Percentiles rank a stretch among this genome's conserved stretches.
These are phyloP conservation scores for Eumeta japonica DNA, from an alignment of 1,140 invertebrate species.

Conservation along the genomic window DNA sequence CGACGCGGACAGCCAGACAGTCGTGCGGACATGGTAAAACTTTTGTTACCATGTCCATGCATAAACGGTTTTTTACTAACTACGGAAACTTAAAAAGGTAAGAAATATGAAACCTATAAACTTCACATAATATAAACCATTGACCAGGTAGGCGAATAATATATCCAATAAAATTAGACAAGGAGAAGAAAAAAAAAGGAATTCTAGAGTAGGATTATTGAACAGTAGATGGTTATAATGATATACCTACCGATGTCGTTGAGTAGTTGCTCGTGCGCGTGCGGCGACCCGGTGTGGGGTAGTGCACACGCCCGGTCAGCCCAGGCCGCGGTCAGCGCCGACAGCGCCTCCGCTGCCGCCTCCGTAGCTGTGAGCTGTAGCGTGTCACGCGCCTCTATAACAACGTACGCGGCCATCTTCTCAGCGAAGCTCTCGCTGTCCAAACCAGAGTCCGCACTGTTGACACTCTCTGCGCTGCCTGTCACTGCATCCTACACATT, in stretches of 20 bases:
- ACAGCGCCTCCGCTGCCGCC: conserved; percentile 60
- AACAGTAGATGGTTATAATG: too few relatives aligned
- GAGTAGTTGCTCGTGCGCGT: conserved; percentile 46
- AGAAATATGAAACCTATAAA: too few relatives aligned
- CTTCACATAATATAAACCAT: too few relatives aligned
- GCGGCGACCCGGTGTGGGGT: conserved; percentile 21
- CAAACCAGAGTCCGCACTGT: conserved; percentile 50
- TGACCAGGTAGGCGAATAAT: too few relatives aligned
- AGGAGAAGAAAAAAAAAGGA: conserved; percentile 5
- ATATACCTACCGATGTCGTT: conserved; percentile 57
- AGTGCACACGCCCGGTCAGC: conserved; percentile 39
- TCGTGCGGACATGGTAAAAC: too few relatives aligned
- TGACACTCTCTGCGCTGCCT: conserved; percentile 15
- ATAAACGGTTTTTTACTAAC: too few relatives aligned
- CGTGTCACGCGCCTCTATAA: conserved; percentile 64
- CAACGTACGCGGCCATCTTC: conserved; percentile 65
- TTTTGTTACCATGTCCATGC: too few relatives aligned
- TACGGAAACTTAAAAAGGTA: too few relatives aligned
- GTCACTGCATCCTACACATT: conserved; percentile 9
- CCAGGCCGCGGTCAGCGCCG: conserved; percentile 61
- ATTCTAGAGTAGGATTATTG: background rate
- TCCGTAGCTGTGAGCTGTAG: conserved; percentile 72
- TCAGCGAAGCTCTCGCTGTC: conserved; percentile 47
- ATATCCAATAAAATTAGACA: too few relatives aligned
- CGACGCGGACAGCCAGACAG: too few relatives aligned